Evolutionary conservation across 1,140 invertebrate genomes (phyloP).

Genomic region (Saccostrea echinata): DNA sequence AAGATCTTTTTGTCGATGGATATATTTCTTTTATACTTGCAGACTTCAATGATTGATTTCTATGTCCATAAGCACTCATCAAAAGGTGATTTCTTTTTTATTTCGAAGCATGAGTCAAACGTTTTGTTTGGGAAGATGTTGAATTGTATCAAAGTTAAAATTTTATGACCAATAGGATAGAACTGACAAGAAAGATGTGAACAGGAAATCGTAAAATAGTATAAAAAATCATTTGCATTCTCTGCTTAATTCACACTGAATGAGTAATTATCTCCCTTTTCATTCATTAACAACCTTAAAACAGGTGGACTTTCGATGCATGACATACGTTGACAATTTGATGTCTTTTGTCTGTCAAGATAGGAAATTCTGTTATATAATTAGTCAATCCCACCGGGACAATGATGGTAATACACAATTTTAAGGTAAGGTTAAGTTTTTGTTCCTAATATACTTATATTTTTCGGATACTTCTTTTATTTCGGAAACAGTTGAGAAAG

Average conservation of each 20-base stretch:
- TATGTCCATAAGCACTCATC: too few relatives aligned
- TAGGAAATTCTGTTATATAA: conserved; percentile 25
- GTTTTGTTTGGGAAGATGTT: too few relatives aligned
- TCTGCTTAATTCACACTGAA: background rate
- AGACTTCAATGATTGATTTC: too few relatives aligned
- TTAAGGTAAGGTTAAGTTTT: conserved; percentile 1
- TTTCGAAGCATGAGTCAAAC: too few relatives aligned
- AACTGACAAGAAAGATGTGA: too few relatives aligned
- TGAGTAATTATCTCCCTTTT: conserved; percentile 8
- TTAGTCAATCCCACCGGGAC: background rate
- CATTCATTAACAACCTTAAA: conserved; percentile 22
- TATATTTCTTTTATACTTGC: too few relatives aligned
- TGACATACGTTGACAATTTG: conserved; percentile 35
- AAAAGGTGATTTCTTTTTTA: too few relatives aligned
- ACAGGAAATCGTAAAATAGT: too few relatives aligned
- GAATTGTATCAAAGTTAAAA: too few relatives aligned
- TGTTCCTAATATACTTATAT: background rate
- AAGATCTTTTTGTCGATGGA: too few relatives aligned
- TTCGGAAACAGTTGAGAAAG: too few relatives aligned
- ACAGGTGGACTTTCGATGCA: conserved; percentile 33
- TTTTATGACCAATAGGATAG: too few relatives aligned
- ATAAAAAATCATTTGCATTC: background rate
- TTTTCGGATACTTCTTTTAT: background rate
- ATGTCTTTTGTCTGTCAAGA: conserved; percentile 20
- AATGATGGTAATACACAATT: conserved; percentile 24